Base-by-base conservation (phyloP, 2,888 invertebrate species). In the Ophion obscuratus region DNA sequence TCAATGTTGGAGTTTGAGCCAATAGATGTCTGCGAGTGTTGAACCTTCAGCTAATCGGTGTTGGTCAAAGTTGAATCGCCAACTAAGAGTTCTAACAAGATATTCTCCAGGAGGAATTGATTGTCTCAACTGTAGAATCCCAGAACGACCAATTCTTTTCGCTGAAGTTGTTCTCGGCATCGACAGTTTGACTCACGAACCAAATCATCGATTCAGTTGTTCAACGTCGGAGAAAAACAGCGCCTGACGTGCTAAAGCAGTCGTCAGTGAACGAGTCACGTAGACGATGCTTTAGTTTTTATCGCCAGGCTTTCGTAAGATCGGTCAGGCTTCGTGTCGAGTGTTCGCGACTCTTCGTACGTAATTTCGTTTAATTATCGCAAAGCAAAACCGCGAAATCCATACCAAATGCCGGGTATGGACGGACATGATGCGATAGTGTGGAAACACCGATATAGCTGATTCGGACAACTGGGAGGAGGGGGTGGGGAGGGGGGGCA, bases 331-430 rank as follows among this genome's bases (percentile, higher is more conserved):
- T 27, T 40, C 20, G 11, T 27, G 57, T 53, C 59, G 59, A 57
- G 73, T 59, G 11, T 14, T 40, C 9, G n/a, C 20, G 24, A 59
- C 44, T 81, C 85, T 85, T 84, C 79, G 85, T 85, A 77, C 87
- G 88, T 89, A 86, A 88, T 90, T 87, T 83, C 71, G 86, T 87
- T 87, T 87, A 89, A 89, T 89, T 87, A 88, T 89, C 87, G 84
- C 88, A 78, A 88, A 89, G 89, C 83, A 87, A 88, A 90, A 88
- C 84, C 74, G 62, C 64, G 17, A 73, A 83, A 80, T 77, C 83
- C 62, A 66, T 36, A 83, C 40, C 47, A 76, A 70, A 77, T 44
- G 59, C 27, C 68, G 75, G 71, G 64, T 47, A 76, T 59, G 40
- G 53, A 79, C 7, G 20, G 71, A 7, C 47, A 31, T n/a, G 76